Evolutionary conservation across 1,140 invertebrate genomes (phyloP).

Genomic region (Eriocheir sinensis): DNA sequence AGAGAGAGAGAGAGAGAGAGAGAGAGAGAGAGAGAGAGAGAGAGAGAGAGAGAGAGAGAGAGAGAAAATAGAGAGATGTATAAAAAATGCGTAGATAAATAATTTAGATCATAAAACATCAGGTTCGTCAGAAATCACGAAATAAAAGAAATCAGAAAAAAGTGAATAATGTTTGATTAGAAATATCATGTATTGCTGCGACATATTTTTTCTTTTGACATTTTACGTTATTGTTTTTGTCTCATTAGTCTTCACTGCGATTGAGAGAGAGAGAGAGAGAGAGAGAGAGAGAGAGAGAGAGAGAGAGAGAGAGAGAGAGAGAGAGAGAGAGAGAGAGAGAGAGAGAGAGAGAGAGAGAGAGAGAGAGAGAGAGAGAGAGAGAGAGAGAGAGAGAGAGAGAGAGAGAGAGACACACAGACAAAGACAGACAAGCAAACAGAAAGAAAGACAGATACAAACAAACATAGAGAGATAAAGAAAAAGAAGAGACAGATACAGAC

Average conservation of each 20-base stretch:
- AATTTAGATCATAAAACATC: no score
- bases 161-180: not conserved
- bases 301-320: not conserved
- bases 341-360: not conserved
- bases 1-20: not conserved
- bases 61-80: no score
- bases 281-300: not conserved
- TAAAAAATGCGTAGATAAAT: no score
- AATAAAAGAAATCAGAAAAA: no score
- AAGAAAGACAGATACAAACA: no score
- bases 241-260: no score
- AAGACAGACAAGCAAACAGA: no score
- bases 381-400: not conserved
- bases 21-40: not conserved
- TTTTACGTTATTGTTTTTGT: not conserved
- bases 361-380: not conserved
- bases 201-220: not conserved
- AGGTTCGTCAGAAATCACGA: no score
- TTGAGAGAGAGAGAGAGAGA: no score
- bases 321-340: not conserved
- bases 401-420: not conserved
- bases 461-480: no score
- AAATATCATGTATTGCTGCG: not conserved
- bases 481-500: no score
- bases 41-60: no score